These are phyloP conservation scores for Ptychodera flava DNA, from an alignment of 35 echinoderm and acorn worm genomes.

Conservation along the genomic window DNA sequence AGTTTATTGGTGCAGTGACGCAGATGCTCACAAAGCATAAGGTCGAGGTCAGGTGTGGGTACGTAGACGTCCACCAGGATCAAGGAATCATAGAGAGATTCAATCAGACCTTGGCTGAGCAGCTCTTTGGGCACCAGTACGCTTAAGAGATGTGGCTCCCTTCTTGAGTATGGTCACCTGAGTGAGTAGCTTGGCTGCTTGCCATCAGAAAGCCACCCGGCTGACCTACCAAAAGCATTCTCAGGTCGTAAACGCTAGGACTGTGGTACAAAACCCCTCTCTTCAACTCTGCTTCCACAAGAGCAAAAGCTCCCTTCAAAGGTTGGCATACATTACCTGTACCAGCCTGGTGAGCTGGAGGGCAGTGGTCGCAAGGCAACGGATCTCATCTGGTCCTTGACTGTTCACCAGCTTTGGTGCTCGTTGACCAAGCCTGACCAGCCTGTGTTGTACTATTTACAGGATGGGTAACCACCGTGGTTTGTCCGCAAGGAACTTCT, in stretches of 20 bases:
- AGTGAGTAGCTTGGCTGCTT: not conserved
- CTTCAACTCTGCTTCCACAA: no score
- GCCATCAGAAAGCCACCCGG: not conserved
- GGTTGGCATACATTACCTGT: no score
- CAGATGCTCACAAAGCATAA: not conserved
- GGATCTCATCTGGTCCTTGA: no score
- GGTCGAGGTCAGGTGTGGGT: not conserved
- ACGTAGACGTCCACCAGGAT: not conserved
- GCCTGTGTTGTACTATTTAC: no score
- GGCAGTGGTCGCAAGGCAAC: no score
- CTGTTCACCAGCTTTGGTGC: no score
- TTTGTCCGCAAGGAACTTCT: no score
- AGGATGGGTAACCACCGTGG: no score
- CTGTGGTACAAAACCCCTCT: not conserved
- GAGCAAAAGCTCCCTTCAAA: no score
- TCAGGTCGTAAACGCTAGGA: not conserved
- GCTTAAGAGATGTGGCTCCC: not conserved
- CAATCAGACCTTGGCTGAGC: not conserved
- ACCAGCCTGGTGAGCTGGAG: no score
- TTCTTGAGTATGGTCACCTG: not conserved
- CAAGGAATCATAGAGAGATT: not conserved
- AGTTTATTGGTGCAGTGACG: not conserved
- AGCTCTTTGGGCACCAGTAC: not conserved
- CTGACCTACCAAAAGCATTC: not conserved
- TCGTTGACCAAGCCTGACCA: no score